These are phyloP conservation scores for Cheilosia vulpina DNA, from an alignment of 2,888 invertebrate genomes.

Conservation along the genomic window DNA sequence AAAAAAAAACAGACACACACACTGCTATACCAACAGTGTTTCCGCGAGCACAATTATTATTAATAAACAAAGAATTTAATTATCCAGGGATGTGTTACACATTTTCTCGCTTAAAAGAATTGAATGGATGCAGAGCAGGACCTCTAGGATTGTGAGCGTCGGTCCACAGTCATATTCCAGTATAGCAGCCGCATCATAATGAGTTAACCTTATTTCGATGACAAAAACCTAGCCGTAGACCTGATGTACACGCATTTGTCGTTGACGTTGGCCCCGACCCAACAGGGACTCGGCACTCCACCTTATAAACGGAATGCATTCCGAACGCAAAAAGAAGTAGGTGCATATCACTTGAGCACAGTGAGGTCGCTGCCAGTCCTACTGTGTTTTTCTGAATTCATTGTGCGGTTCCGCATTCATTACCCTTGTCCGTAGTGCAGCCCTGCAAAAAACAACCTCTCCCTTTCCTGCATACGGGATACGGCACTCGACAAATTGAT, in stretches of 20 bases:
- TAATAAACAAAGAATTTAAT: slow-evolving; percentile 68
- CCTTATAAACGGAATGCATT: slow-evolving; percentile 47
- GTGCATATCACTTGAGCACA: slow-evolving; percentile 3
- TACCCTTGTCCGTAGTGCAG: slow-evolving; percentile 49
- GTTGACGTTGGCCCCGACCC: slow-evolving; percentile 46
- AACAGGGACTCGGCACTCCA: slow-evolving; percentile 21
- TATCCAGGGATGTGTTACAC: slow-evolving; percentile 73
- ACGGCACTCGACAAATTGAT: slow-evolving; percentile 35
- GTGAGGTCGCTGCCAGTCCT: slow-evolving; percentile 3
- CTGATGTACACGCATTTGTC: slow-evolving; percentile 58
- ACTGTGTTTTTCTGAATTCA: slow-evolving; percentile 34
- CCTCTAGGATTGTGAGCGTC: not conserved
- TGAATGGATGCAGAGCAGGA: slow-evolving; percentile 34
- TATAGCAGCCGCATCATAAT: slow-evolving; percentile 52
- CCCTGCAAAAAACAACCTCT: slow-evolving; percentile 24
- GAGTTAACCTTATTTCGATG: slow-evolving; percentile 71
- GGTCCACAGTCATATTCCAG: slow-evolving; percentile 10
- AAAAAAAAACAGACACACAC: not conserved
- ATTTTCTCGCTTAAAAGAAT: slow-evolving; percentile 45
- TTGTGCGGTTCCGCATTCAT: slow-evolving; percentile 65
- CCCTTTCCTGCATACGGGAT: slow-evolving; percentile 39
- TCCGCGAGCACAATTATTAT: slow-evolving; percentile 41
- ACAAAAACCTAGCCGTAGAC: slow-evolving; percentile 11
- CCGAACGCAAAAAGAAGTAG: slow-evolving; percentile 20
- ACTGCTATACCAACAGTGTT: slow-evolving; percentile 10